Percentiles rank a stretch among this genome's conserved stretches.
These are phyloP conservation scores for Phyllotreta striolata DNA, from an alignment of 2,888 invertebrate species.

Conservation along the genomic window DNA sequence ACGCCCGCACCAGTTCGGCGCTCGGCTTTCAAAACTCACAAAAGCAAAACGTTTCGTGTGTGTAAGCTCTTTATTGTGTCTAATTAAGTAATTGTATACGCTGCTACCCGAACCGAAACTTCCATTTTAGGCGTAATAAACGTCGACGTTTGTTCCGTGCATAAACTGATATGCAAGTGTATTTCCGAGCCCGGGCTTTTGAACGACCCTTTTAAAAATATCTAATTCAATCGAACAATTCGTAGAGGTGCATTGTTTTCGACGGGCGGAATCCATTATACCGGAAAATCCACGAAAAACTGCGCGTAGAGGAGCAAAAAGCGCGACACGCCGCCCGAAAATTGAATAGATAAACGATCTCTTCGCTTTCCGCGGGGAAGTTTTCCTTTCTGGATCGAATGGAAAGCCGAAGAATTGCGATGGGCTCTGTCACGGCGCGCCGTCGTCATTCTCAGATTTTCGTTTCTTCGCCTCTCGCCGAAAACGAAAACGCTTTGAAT, in stretches of 20 bases:
- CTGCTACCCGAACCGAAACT: slow-evolving; percentile 31
- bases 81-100: slow-evolving; percentile 42
- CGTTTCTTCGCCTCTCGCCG: slow-evolving; percentile 17
- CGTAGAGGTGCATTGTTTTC: background rate
- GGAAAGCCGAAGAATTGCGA: slow-evolving; percentile 25
- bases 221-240: too few species aligned
- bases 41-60: slow-evolving; percentile 19
- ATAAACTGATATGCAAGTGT: slow-evolving; percentile 23
- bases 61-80: slow-evolving; percentile 33
- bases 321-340: slow-evolving; percentile 17
- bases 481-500: slow-evolving; percentile 49
- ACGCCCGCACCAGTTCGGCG: slow-evolving; percentile 14
- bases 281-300: slow-evolving; percentile 20
- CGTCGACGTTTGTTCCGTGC: slow-evolving; percentile 34
- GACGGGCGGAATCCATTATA: slow-evolving; percentile 12
- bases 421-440: slow-evolving; percentile 12
- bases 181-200: too few species aligned
- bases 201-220: too few species aligned
- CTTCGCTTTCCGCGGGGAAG: slow-evolving; percentile 18
- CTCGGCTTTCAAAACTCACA: slow-evolving; percentile 17
- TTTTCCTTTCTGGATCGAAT: slow-evolving; percentile 24
- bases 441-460: slow-evolving; percentile 18
- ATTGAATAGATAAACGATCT: slow-evolving; percentile 30
- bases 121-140: slow-evolving; percentile 36
- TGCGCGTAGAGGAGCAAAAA: slow-evolving; percentile 15